These are phyloP conservation scores for Esox masquinongy DNA, from an alignment of 2,797 vertebrate genomes.

Conservation along the genomic window DNA sequence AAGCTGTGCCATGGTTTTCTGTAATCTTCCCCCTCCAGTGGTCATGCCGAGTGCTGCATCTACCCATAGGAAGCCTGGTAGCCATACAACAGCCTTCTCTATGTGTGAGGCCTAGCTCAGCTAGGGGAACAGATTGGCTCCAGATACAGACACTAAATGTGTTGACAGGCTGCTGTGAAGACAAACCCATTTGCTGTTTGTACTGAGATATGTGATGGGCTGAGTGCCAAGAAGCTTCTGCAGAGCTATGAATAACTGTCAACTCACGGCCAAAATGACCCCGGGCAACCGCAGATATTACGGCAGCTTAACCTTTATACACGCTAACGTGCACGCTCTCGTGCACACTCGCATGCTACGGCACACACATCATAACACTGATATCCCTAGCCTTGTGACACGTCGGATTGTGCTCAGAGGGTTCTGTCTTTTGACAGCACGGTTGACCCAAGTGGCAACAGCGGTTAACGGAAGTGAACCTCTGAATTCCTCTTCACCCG, in stretches of 20 bases:
- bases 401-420: neutral
- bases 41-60: neutral
- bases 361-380: neutral
- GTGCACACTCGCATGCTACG: neutral
- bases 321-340: neutral
- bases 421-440: neutral
- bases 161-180: conserved; percentile 14
- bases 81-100: neutral
- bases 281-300: neutral
- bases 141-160: conserved; percentile 24
- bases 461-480: too few relatives aligned
- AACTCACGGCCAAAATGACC: neutral
- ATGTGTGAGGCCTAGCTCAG: neutral
- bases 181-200: conserved; percentile 2
- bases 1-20: neutral
- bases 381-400: neutral
- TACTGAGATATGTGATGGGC: neutral
- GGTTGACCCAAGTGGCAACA: neutral
- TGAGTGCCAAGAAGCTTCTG: neutral
- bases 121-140: conserved; percentile 3
- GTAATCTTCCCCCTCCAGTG: conserved; percentile 8
- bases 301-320: neutral
- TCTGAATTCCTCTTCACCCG: too few relatives aligned
- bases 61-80: neutral
- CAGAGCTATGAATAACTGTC: conserved; percentile 7